Percentiles rank a stretch among this genome's conserved stretches.
phyloP scores from a whole-genome alignment of 2,888 invertebrate genomes.

The Epirrhoe alternata region DNA sequence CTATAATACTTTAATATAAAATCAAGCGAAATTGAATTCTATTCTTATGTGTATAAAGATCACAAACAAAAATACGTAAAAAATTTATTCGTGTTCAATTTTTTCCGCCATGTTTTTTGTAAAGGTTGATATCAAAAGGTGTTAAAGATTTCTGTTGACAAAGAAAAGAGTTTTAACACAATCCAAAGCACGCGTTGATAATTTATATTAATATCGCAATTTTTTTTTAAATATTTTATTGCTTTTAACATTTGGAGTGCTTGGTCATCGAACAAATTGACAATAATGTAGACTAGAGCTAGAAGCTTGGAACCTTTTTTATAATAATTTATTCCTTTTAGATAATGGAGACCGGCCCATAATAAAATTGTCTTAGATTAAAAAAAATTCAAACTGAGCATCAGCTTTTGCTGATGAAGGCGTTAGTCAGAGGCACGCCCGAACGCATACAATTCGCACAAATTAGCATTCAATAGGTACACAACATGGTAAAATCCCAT shows the following conservation, averaged over 20 bases:
- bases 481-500: too few species aligned
- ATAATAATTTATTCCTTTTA: too few species aligned
- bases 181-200: constrained; percentile 74
- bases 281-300: neutral
- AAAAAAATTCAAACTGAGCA: too few species aligned
- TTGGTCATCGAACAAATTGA: neutral
- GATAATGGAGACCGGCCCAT: constrained; percentile 11
- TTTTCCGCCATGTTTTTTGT: constrained; percentile 63
- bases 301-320: neutral
- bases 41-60: constrained; percentile 15
- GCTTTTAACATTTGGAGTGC: neutral
- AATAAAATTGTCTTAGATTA: too few species aligned
- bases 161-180: constrained; percentile 66
- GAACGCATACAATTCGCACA: too few species aligned
- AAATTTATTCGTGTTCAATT: constrained; percentile 64
- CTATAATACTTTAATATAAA: neutral
- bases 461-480: too few species aligned
- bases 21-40: constrained; percentile 27
- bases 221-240: neutral
- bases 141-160: constrained; percentile 49
- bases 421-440: too few species aligned
- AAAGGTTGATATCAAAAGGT: constrained; percentile 68
- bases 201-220: constrained; percentile 45
- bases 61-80: neutral
- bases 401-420: too few species aligned